phyloP scores from a whole-genome alignment of 2,797 vertebrate species.

The Neosilurus mollespiculum region DNA sequence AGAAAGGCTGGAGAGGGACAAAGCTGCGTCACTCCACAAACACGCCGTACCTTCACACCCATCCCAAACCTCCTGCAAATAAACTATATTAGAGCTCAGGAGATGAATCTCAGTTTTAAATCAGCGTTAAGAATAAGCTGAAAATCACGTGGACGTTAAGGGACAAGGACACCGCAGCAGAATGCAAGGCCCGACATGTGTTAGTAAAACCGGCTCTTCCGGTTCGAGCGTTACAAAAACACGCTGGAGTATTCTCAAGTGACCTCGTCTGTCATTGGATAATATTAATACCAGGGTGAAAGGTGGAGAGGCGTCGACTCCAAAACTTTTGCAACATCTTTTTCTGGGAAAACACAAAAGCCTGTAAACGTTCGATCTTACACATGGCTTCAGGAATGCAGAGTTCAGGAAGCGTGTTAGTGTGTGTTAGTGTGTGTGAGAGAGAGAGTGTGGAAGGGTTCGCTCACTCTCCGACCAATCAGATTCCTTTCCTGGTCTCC shows the following conservation, averaged over 20 bases:
- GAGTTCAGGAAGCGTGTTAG: conserved; percentile 42
- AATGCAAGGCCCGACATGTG: not conserved
- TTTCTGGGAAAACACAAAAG: conserved; percentile 10
- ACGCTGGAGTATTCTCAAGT: not conserved
- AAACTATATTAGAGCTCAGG: not conserved
- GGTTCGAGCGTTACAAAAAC: conserved; percentile 13
- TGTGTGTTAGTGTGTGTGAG: not conserved
- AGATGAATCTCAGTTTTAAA: not conserved
- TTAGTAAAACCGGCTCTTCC: conserved; percentile 13
- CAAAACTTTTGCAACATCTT: not conserved
- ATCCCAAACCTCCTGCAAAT: not conserved
- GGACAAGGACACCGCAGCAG: not conserved
- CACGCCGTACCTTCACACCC: not conserved
- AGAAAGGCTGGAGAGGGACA: not conserved
- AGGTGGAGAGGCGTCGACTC: not conserved
- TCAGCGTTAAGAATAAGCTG: not conserved
- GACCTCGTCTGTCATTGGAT: not conserved
- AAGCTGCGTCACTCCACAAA: too few species aligned
- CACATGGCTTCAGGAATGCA: conserved; percentile 55
- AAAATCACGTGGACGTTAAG: too few species aligned
- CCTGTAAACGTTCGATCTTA: conserved; percentile 31
- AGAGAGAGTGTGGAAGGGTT: not conserved
- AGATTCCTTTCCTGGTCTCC: not conserved
- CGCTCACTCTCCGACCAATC: not conserved
- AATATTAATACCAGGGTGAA: not conserved